These are phyloP conservation scores for Scomber scombrus DNA, from an alignment of 2,113 vertebrate species.

Conservation along the genomic window DNA sequence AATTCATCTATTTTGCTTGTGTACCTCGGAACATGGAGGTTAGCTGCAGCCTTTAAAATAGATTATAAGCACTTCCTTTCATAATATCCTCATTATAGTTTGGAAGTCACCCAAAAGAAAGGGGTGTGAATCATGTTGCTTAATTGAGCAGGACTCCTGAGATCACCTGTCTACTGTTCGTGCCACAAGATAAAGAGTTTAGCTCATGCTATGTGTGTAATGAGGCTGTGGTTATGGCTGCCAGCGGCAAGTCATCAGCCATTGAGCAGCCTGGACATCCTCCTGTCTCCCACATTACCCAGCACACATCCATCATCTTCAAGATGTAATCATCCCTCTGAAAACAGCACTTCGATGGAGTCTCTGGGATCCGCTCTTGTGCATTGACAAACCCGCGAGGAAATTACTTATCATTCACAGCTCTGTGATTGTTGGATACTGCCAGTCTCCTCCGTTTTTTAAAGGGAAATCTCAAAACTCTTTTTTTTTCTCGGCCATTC, in stretches of 20 bases:
- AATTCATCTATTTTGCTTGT: slow-evolving; percentile 29
- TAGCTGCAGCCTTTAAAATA: background rate
- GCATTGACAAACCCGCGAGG: slow-evolving; percentile 69
- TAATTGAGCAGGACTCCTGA: slow-evolving; percentile 77
- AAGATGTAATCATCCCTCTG: slow-evolving; percentile 79
- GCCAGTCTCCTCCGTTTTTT: slow-evolving; percentile 52
- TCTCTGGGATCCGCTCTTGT: slow-evolving; percentile 64
- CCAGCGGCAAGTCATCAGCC: slow-evolving; percentile 65
- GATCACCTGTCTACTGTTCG: slow-evolving; percentile 63
- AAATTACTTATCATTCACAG: slow-evolving; percentile 84
- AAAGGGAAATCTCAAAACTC: slow-evolving; percentile 53
- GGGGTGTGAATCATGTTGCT: slow-evolving; percentile 51
- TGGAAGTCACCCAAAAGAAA: slow-evolving; percentile 28
- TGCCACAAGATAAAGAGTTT: slow-evolving; percentile 73
- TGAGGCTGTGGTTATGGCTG: slow-evolving; percentile 77
- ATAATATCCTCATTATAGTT: slow-evolving; percentile 37
- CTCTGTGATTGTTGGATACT: slow-evolving; percentile 65
- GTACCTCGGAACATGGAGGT: background rate
- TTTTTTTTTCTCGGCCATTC: slow-evolving; percentile 25
- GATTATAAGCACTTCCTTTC: slow-evolving; percentile 16
- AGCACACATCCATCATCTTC: slow-evolving; percentile 83
- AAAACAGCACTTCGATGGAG: slow-evolving; percentile 73
- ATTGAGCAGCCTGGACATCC: slow-evolving; percentile 67
- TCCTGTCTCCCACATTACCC: slow-evolving; percentile 68
- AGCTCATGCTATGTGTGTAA: slow-evolving; percentile 75